These are phyloP conservation scores for Margarornis squamiger DNA, from an alignment of 2,797 vertebrate genomes.

Conservation along the genomic window DNA sequence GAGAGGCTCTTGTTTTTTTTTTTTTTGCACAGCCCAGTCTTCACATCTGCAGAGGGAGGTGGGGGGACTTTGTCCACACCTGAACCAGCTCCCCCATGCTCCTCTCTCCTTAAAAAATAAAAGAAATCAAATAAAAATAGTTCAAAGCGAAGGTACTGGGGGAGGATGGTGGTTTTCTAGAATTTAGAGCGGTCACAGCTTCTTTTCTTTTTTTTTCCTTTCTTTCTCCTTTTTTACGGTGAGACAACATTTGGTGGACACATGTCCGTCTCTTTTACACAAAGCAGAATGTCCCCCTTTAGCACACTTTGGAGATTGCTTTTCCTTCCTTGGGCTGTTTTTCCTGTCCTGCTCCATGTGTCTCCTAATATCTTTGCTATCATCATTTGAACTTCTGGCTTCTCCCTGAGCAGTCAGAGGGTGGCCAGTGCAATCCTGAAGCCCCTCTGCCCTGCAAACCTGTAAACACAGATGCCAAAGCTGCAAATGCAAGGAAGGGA, in stretches of 20 bases:
- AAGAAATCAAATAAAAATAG: background rate
- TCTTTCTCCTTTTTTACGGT: background rate
- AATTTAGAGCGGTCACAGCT: background rate
- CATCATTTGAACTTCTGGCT: background rate
- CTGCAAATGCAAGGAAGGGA: background rate
- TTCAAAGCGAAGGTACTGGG: background rate
- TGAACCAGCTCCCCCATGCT: background rate
- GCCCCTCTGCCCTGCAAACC: background rate
- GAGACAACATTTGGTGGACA: constrained; percentile 67
- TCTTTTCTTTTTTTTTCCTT: fast-evolving
- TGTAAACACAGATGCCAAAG: background rate
- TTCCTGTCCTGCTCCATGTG: constrained; percentile 19
- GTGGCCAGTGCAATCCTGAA: background rate
- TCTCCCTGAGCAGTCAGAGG: background rate
- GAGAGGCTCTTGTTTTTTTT: background rate
- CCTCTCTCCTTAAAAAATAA: background rate
- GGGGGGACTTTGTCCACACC: background rate
- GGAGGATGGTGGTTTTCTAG: fast-evolving
- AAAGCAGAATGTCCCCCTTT: constrained; percentile 44
- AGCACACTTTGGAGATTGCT: constrained; percentile 23
- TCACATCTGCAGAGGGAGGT: background rate
- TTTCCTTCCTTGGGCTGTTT: constrained; percentile 33
- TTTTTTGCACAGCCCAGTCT: background rate
- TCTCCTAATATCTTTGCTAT: background rate
- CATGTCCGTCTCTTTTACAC: constrained; percentile 50